A percentile compares a stretch with the other conserved stretches of the same genome.
Evolutionary conservation across 1,140 invertebrate genomes (phyloP).

Genomic region (Archivesica marissinica): DNA sequence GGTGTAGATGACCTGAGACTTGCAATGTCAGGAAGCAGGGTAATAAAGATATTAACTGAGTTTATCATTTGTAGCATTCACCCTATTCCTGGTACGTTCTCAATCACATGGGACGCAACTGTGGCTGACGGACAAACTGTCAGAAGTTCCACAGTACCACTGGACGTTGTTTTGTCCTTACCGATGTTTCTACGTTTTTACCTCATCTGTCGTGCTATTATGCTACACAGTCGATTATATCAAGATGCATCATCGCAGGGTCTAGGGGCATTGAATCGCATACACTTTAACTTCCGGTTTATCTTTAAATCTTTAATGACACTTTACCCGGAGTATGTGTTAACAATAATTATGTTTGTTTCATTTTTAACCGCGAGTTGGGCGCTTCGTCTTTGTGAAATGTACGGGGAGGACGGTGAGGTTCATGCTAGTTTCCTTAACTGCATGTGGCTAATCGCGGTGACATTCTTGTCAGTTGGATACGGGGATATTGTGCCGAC

Average conservation of each 20-base stretch:
- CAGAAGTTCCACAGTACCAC: conserved; percentile 60
- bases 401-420: conserved; percentile 70
- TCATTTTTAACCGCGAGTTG: conserved; percentile 80
- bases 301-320: conserved; percentile 84
- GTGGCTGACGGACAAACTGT: conserved; percentile 63
- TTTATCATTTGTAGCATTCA: conserved; percentile 81
- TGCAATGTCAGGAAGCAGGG: conserved; percentile 72
- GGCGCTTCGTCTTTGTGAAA: conserved; percentile 81
- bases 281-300: conserved; percentile 82
- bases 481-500: conserved; percentile 84
- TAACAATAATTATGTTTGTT: conserved; percentile 78
- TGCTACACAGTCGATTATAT: conserved; percentile 82
- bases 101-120: conserved; percentile 64
- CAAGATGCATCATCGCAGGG: conserved; percentile 82
- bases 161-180: conserved; percentile 81
- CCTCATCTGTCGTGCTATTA: conserved; percentile 78
- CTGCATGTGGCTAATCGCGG: conserved; percentile 83
- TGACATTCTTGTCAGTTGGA: conserved; percentile 83
- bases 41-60: conserved; percentile 76
- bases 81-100: conserved; percentile 79
- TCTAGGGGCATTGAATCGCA: conserved; percentile 82
- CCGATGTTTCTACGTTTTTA: conserved; percentile 83
- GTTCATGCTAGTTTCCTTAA: conserved; percentile 79
- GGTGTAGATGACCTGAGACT: conserved; percentile 81
- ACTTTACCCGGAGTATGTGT: conserved; percentile 82